Base-by-base conservation (phyloP, 2,113 vertebrate genomes). In the Heterotilapia buettikoferi region DNA sequence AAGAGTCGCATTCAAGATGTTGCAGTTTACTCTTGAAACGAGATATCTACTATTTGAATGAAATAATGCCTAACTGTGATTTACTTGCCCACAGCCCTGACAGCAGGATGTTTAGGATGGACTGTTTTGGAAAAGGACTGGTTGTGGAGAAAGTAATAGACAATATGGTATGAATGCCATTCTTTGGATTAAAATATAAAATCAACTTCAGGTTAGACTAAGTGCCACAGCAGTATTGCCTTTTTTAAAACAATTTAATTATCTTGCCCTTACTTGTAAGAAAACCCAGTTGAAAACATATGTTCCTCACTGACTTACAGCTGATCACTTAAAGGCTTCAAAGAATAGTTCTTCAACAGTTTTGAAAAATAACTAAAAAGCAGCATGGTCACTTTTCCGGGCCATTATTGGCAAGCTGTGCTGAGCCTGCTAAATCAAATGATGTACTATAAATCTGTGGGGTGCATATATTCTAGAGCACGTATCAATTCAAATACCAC, bases 1-100 rank as follows among this genome's bases (percentile, higher is more conserved):
- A n/a, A 76, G 68, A 87, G 82, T 87, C 18, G 16, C 57, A 18
- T 86, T 93, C 89, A 93, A 94, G 88, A 93, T 91, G 90, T 82
- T 80, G 76, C 85, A 59, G 80, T 86, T 90, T 91, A 82, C 71
- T 83, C 78, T 84, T 85, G 83, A 90, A 90, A 93, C 57, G 36
- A 76, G 86, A 92, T 91, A 92, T 78, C 31, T 53, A 19, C 36
- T 26, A 40, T 83, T 76, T 50, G n/a, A 85, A 88, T 79, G 59
- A 92, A 89, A 85, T 56, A 21, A 83, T 53, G 83, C 14, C 61
- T 63, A 16, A 56, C 24, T 53, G 53, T 56, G 86, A 83, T 66
- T 78, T 59, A 12, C 24, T 31, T 10, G 47, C 21, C 43, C 82
- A 36, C 38, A 53, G 59, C 43, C 56, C n/a, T 56, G 85, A 81